phyloP scores from a whole-genome alignment of 2,113 vertebrate species.

The Mesoclemmys tuberculata region DNA sequence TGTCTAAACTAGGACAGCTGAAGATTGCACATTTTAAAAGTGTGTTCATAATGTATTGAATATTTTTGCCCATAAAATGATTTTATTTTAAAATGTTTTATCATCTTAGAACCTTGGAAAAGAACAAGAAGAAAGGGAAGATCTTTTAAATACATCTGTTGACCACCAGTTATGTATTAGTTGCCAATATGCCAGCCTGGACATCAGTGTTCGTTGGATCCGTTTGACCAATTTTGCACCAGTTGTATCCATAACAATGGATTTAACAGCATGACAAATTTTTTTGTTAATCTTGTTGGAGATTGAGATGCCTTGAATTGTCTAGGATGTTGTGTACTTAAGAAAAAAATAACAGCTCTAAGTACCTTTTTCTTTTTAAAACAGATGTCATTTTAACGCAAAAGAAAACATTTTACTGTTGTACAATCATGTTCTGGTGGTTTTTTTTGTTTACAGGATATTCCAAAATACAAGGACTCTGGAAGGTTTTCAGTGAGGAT shows the following conservation, averaged over 20 bases:
- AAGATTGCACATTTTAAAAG: background rate
- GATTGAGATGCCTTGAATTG: conserved; percentile 86
- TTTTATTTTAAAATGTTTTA: background rate
- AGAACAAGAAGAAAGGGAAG: conserved; percentile 99
- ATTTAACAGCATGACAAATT: conserved; percentile 87
- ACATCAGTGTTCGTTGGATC: conserved; percentile 88
- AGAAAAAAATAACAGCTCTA: conserved; percentile 75
- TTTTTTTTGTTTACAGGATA: conserved; percentile 86
- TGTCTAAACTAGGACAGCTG: background rate
- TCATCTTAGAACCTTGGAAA: conserved; percentile 94
- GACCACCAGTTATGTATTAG: conserved; percentile 84
- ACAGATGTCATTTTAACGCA: conserved; percentile 83
- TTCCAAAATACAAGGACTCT: conserved; percentile 80
- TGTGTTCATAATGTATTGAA: rapidly evolving
- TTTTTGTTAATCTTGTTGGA: conserved; percentile 81
- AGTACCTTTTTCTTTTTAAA: conserved; percentile 77
- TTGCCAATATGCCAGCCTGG: conserved; percentile 93
- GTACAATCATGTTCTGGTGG: conserved; percentile 91
- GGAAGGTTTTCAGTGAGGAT: conserved; percentile 81
- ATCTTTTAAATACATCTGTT: conserved; percentile 90
- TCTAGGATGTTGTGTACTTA: conserved; percentile 88
- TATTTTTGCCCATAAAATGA: background rate
- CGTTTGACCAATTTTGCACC: conserved; percentile 85
- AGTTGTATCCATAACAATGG: conserved; percentile 84
- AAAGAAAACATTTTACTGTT: conserved; percentile 83